Percentiles rank a stretch among this genome's conserved stretches.
phyloP scores from a whole-genome alignment of 1,140 invertebrate species.

The Luehdorfia chinensis region DNA sequence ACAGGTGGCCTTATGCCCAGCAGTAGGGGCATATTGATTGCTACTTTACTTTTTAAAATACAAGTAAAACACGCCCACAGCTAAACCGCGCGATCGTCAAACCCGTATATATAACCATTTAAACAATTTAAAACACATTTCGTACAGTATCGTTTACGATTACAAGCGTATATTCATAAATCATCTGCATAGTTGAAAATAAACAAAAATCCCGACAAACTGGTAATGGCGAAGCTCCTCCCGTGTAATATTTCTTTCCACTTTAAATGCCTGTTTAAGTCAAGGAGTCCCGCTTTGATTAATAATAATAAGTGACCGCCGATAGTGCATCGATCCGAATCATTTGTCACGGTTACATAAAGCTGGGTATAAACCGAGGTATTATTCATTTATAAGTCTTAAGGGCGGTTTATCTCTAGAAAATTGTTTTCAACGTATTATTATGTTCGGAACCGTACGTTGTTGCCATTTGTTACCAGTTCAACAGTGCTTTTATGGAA shows the following conservation, averaged over 20 bases:
- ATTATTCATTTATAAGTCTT: neutral
- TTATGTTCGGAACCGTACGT: constrained; percentile 1
- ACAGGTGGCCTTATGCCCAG: too few relatives aligned
- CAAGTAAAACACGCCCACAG: too few relatives aligned
- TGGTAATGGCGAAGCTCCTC: constrained; percentile 5
- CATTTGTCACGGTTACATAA: constrained; percentile 12
- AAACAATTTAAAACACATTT: too few relatives aligned
- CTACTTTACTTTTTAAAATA: too few relatives aligned
- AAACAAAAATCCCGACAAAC: constrained; percentile 12
- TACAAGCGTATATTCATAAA: neutral
- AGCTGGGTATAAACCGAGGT: constrained; percentile 4
- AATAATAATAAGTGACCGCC: constrained; percentile 15
- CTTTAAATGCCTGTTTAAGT: constrained; percentile 13
- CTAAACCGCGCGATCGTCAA: too few relatives aligned
- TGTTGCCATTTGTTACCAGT: neutral
- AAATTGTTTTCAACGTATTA: constrained; percentile 16
- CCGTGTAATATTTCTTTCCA: constrained; percentile 12
- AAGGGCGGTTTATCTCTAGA: constrained; percentile 8
- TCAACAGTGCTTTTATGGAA: too few relatives aligned
- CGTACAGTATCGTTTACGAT: neutral
- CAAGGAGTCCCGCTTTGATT: constrained; percentile 7
- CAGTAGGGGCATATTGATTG: too few relatives aligned
- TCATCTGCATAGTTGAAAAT: constrained; percentile 5
- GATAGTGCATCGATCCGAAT: constrained; percentile 11
- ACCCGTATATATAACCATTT: too few relatives aligned